Percentiles rank a stretch among this genome's conserved stretches.
phyloP scores from a whole-genome alignment of 1,140 invertebrate genomes.

The Drosophila bipectinata region DNA sequence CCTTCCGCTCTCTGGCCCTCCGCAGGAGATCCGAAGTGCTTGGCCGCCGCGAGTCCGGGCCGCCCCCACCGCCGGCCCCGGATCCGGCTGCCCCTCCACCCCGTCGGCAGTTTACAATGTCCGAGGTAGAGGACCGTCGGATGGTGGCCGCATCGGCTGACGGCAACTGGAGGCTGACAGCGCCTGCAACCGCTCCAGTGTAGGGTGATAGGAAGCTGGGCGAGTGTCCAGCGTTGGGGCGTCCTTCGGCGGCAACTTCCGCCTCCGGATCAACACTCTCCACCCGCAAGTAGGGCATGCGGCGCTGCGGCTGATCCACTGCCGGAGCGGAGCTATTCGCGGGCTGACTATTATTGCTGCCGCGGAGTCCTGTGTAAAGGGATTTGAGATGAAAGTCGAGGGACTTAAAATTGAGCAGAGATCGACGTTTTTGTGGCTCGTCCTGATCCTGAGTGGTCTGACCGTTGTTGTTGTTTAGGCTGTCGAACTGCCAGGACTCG shows the following conservation, averaged over 20 bases:
- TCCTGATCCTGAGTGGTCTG: conserved; percentile 6
- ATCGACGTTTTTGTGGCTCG: conserved; percentile 66
- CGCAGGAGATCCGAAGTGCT: conserved; percentile 80
- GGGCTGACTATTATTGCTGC: conserved; percentile 9
- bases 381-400: conserved; percentile 81
- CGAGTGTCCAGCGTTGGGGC: conserved; percentile 28
- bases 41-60: conserved; percentile 65
- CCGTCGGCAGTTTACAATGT: conserved; percentile 64
- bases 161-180: conserved; percentile 17
- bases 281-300: conserved; percentile 72
- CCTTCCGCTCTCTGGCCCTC: conserved; percentile 75
- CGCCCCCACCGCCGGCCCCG: not conserved
- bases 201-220: conserved; percentile 65
- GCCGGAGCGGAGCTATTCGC: conserved; percentile 16
- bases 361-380: conserved; percentile 69
- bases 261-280: conserved; percentile 74
- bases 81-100: conserved; percentile 24
- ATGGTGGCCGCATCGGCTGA: conserved; percentile 44
- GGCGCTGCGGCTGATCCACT: conserved; percentile 21
- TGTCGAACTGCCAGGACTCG: conserved; percentile 56
- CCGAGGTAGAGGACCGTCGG: conserved; percentile 77
- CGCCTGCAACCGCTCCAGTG: conserved; percentile 15
- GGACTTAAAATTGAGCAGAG: conserved; percentile 79
- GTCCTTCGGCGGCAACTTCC: conserved; percentile 16
- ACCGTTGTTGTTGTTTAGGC: conserved; percentile 62